These are phyloP conservation scores for Cabera pusaria DNA, from an alignment of 2,888 invertebrate species.

Conservation along the genomic window DNA sequence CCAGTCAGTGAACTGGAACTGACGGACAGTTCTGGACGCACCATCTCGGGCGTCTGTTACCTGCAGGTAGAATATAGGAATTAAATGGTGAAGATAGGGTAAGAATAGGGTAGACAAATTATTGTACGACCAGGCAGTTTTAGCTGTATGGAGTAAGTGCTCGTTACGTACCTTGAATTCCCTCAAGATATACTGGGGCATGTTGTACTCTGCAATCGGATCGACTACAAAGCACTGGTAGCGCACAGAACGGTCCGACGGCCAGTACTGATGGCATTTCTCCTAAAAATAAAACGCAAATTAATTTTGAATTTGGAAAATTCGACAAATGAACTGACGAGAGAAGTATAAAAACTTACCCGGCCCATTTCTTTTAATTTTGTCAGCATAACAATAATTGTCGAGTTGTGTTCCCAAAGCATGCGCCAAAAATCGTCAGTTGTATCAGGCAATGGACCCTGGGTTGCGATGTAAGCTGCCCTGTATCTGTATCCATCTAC, in stretches of 20 bases:
- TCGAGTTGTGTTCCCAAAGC: slow-evolving; percentile 99
- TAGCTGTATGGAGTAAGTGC: too few relatives aligned
- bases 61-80: too few relatives aligned
- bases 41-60: slow-evolving; percentile 99
- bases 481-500: slow-evolving; percentile 98
- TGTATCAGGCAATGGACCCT: slow-evolving; percentile 98
- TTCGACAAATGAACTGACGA: too few relatives aligned
- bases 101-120: too few relatives aligned
- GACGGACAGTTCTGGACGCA: slow-evolving; percentile 96
- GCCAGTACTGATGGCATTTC: slow-evolving; percentile 99
- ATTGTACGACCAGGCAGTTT: too few relatives aligned
- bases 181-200: slow-evolving; percentile 99
- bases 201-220: slow-evolving; percentile 99
- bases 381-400: slow-evolving; percentile 99
- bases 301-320: too few relatives aligned
- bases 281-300: slow-evolving; percentile 90
- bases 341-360: slow-evolving; percentile 79
- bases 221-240: slow-evolving; percentile 99
- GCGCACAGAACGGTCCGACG: slow-evolving; percentile 97
- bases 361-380: slow-evolving; percentile 99
- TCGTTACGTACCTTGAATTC: slow-evolving; percentile 95
- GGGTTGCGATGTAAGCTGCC: slow-evolving; percentile 98
- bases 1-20: slow-evolving; percentile 99
- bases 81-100: too few relatives aligned
- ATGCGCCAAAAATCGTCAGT: slow-evolving; percentile 99